These are phyloP conservation scores for Gortyna flavago DNA, from an alignment of 2,888 invertebrate species.

Conservation along the genomic window DNA sequence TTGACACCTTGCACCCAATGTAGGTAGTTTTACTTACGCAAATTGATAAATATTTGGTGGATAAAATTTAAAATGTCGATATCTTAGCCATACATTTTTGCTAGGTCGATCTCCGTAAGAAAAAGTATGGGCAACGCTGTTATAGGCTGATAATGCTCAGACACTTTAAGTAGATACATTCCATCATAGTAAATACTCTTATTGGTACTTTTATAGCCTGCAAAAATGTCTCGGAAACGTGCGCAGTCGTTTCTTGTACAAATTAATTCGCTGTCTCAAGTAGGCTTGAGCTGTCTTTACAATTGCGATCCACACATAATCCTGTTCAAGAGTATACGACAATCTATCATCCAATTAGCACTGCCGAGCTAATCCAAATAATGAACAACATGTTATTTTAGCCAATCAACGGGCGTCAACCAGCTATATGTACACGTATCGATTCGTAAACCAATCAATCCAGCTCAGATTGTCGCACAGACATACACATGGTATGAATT, in stretches of 20 bases:
- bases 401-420: slow-evolving; percentile 46
- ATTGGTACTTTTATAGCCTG: background rate
- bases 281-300: slow-evolving; percentile 10
- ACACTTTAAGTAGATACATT: background rate
- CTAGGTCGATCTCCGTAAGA: no score
- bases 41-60: no score
- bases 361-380: slow-evolving; percentile 42
- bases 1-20: no score
- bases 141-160: background rate
- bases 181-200: background rate
- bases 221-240: background rate
- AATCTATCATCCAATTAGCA: slow-evolving; percentile 53
- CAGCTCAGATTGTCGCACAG: slow-evolving; percentile 21
- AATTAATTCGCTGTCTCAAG: slow-evolving; percentile 17
- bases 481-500: slow-evolving; percentile 11
- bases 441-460: slow-evolving; percentile 55
- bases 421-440: slow-evolving; percentile 6
- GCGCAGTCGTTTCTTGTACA: slow-evolving; percentile 2
- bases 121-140: no score
- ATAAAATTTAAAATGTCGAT: no score
- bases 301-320: slow-evolving; percentile 32
- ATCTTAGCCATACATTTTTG: no score
- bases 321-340: slow-evolving; percentile 14
- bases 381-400: slow-evolving; percentile 54
- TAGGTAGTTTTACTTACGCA: no score